phyloP scores from a whole-genome alignment of 2,113 vertebrate genomes.

The Candoia aspera region DNA sequence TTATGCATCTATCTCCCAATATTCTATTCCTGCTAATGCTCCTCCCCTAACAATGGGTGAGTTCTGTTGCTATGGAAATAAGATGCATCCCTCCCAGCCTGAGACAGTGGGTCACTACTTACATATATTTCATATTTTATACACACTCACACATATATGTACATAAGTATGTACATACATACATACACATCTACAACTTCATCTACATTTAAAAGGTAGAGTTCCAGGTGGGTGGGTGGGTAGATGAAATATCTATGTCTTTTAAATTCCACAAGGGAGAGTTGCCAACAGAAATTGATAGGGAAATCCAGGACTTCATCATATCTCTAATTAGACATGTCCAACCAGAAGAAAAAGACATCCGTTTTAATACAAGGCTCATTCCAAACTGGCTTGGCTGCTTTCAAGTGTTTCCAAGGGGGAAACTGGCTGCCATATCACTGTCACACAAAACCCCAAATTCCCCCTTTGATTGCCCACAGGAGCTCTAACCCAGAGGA shows the following conservation, averaged over 20 bases:
- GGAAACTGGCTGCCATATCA: not conserved
- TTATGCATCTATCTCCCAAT: not conserved
- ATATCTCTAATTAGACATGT: not conserved
- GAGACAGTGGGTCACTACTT: not conserved
- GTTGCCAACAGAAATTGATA: not conserved
- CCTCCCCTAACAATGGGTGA: not conserved
- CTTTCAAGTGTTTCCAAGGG: not conserved
- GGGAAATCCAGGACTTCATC: not conserved
- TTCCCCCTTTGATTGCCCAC: not conserved
- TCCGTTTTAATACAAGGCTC: not conserved
- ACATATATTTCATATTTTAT: not conserved
- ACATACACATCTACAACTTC: too few relatives aligned
- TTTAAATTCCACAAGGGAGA: not conserved
- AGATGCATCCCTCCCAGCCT: not conserved
- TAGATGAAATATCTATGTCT: not conserved
- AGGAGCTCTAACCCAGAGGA: not conserved
- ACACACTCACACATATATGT: too few relatives aligned
- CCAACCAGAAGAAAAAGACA: not conserved
- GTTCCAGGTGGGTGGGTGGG: too few relatives aligned
- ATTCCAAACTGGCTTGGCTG: not conserved
- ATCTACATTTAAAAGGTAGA: too few relatives aligned
- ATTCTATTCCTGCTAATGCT: not conserved
- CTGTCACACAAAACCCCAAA: not conserved
- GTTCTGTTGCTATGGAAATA: not conserved
- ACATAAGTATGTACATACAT: too few relatives aligned